phyloP scores from a whole-genome alignment of 1,140 invertebrate species.

The Aphaenogaster floridana region DNA sequence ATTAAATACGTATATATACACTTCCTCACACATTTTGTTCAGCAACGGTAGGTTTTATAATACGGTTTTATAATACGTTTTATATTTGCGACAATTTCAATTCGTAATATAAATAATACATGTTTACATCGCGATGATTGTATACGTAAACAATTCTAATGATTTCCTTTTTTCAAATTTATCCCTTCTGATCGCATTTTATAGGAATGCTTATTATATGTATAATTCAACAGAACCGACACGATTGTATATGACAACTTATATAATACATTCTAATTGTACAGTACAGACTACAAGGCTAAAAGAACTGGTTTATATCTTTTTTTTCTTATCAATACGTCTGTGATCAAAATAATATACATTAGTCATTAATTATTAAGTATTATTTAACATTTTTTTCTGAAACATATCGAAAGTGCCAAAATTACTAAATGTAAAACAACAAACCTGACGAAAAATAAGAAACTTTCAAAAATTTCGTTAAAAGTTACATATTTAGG shows the following conservation, averaged over 20 bases:
- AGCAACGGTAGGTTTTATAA: slow-evolving; percentile 46
- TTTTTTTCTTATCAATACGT: neutral
- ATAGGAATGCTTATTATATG: neutral
- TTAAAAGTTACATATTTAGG: neutral
- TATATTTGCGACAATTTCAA: slow-evolving; percentile 6
- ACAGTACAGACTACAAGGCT: neutral
- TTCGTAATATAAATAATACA: neutral
- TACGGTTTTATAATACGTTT: too few relatives aligned
- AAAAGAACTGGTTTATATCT: slow-evolving; percentile 4
- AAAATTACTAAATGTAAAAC: neutral
- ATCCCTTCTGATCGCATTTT: neutral
- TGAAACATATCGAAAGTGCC: neutral
- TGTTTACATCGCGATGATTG: neutral
- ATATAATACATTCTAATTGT: neutral
- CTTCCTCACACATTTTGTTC: slow-evolving; percentile 52
- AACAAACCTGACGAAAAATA: neutral
- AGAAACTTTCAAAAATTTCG: neutral
- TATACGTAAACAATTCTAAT: slow-evolving; percentile 21
- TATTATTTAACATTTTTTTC: neutral
- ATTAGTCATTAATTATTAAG: neutral
- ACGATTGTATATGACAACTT: neutral
- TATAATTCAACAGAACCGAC: slow-evolving; percentile 2
- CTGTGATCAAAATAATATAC: neutral
- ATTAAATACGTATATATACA: neutral
- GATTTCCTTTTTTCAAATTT: neutral